Percentiles rank a stretch among this genome's conserved stretches.
phyloP scores from a whole-genome alignment of 2,113 vertebrate species.

The Coryphaenoides rupestris region DNA sequence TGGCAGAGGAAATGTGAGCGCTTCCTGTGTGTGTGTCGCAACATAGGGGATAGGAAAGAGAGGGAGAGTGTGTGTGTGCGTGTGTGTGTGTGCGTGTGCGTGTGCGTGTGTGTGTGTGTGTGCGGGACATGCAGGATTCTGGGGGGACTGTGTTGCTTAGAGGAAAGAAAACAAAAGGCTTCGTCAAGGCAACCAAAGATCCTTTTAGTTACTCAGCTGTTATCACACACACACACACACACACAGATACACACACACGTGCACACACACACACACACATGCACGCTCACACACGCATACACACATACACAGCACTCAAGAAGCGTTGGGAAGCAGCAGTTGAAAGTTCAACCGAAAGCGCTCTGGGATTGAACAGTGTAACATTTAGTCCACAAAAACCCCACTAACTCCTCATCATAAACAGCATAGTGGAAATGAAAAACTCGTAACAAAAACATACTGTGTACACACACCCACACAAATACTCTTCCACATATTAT shows the following conservation, averaged over 20 bases:
- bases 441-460: too few species aligned
- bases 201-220: conserved; percentile 44
- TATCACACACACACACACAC: conserved; percentile 14
- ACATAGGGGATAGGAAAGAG: conserved; percentile 16
- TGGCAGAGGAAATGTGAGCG: conserved; percentile 25
- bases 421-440: too few species aligned
- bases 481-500: too few species aligned
- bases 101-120: not conserved
- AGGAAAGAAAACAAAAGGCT: conserved; percentile 47
- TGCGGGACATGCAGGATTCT: not conserved
- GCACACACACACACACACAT: conserved; percentile 21
- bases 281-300: not conserved
- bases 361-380: too few species aligned
- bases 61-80: conserved; percentile 12
- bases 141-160: conserved; percentile 24
- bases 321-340: too few species aligned
- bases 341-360: too few species aligned
- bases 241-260: conserved; percentile 10
- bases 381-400: too few species aligned
- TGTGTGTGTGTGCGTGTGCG: not conserved
- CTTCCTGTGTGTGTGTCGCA: conserved; percentile 39
- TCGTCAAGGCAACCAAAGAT: conserved; percentile 38
- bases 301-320: too few species aligned
- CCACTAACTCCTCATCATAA: too few species aligned
- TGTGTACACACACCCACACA: too few species aligned